Conservation (phyloP, 2,113 vertebrate genomes). For the Scalopus aquaticus region DNA sequence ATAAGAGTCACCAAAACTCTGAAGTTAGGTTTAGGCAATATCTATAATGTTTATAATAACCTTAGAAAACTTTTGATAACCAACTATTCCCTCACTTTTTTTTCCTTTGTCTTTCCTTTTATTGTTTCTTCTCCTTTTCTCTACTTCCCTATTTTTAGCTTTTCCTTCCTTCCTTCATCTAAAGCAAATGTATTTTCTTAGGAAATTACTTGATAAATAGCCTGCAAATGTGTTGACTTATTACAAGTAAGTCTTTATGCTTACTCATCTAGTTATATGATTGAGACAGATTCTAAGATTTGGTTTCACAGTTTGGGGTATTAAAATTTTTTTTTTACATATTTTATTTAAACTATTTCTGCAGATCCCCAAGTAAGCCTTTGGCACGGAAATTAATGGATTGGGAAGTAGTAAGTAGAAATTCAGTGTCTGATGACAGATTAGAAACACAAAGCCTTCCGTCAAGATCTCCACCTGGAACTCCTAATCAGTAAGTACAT, state of each 20-base stretch:
- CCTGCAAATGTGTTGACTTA: background rate
- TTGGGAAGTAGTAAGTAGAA: slow-evolving; percentile 97
- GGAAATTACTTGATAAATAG: slow-evolving; percentile 11
- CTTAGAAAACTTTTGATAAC: background rate
- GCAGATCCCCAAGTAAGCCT: slow-evolving; percentile 97
- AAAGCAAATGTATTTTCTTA: slow-evolving; percentile 16
- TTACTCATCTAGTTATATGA: slow-evolving; percentile 9
- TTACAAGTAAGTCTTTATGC: background rate
- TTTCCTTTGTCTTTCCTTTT: background rate
- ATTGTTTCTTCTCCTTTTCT: background rate
- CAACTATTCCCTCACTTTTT: background rate
- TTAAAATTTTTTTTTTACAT: background rate
- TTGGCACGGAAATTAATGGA: slow-evolving; percentile 94
- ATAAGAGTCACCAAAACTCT: background rate
- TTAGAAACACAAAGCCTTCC: slow-evolving; percentile 98
- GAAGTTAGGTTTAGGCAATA: background rate
- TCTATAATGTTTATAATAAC: background rate
- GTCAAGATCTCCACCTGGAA: slow-evolving; percentile 97
- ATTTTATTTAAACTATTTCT: slow-evolving; percentile 71
- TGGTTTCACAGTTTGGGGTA: background rate
- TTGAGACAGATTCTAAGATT: slow-evolving; percentile 34
- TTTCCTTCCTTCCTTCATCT: background rate
- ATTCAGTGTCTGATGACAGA: slow-evolving; percentile 95
- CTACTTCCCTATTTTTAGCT: background rate
- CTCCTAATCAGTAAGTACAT: slow-evolving; percentile 95